Percentiles rank a stretch among this genome's conserved stretches.
These are phyloP conservation scores for Didymodactylos carnosus DNA, from an alignment of 2,888 invertebrate species.

Conservation along the genomic window DNA sequence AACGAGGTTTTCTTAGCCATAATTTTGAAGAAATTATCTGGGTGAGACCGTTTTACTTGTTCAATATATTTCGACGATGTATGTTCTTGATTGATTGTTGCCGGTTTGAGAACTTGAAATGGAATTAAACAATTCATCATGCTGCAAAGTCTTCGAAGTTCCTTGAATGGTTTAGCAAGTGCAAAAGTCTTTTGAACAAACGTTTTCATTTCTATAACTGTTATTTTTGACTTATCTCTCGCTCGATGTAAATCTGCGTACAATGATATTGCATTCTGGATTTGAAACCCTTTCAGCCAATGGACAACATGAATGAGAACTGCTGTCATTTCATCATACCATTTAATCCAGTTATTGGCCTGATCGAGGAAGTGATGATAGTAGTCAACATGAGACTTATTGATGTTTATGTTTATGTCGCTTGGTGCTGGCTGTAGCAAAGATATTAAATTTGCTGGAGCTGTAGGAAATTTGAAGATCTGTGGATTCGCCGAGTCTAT, in stretches of 20 bases:
- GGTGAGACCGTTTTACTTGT: not conserved
- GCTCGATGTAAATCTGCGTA: not conserved
- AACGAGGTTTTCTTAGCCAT: not conserved
- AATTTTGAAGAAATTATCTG: not conserved
- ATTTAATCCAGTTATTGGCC: not conserved
- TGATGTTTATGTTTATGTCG: not conserved
- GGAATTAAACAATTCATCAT: not conserved
- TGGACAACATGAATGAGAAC: not conserved
- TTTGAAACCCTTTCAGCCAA: not conserved
- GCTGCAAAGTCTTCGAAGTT: not conserved
- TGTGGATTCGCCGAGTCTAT: not conserved
- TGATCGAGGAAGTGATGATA: not conserved
- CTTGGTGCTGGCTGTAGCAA: not conserved
- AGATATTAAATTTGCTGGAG: not conserved
- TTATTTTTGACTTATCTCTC: not conserved
- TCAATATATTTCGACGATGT: not conserved
- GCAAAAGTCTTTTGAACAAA: not conserved
- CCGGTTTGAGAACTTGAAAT: not conserved
- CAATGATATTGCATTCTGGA: not conserved
- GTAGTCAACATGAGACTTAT: not conserved
- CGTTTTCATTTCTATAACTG: not conserved
- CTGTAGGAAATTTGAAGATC: not conserved
- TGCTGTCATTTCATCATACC: not conserved
- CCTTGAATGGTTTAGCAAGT: not conserved
- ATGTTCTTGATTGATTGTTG: not conserved